A percentile compares a stretch with the other conserved stretches of the same genome.
phyloP scores from a whole-genome alignment of 1,140 invertebrate genomes.

The Platorchestia sp. region DNA sequence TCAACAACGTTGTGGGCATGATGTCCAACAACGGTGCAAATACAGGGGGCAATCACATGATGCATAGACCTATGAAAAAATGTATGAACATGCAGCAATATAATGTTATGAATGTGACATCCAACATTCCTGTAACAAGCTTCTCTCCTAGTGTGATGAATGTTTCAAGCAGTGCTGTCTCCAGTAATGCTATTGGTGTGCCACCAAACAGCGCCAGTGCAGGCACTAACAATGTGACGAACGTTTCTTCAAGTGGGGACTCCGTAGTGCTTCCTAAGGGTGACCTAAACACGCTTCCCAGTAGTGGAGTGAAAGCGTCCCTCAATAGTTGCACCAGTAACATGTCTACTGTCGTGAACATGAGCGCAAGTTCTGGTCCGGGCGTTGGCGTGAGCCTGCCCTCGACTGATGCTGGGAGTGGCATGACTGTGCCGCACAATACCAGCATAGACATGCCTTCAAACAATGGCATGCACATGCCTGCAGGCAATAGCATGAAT shows the following conservation, averaged over 20 bases:
- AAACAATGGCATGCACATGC: background rate
- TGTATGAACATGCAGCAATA: background rate
- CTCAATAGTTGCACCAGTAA: background rate
- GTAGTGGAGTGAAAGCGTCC: background rate
- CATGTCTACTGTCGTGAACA: background rate
- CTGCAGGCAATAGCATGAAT: background rate
- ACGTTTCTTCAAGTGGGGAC: background rate
- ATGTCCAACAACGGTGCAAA: background rate
- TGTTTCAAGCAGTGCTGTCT: background rate
- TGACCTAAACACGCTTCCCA: background rate
- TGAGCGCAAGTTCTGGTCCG: background rate
- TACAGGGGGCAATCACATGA: background rate
- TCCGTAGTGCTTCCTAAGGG: background rate
- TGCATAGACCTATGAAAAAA: background rate
- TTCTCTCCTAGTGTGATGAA: background rate
- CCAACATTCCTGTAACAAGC: slow-evolving; percentile 3
- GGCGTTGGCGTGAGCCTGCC: background rate
- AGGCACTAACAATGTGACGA: background rate
- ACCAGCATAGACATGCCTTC: background rate
- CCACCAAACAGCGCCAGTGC: background rate
- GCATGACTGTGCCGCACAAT: background rate
- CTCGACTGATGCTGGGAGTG: background rate
- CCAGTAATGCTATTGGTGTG: background rate
- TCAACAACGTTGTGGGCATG: background rate
- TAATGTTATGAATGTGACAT: background rate